Evolutionary conservation across 2,113 vertebrate species (phyloP).

Genomic region (Elgaria multicarinata): DNA sequence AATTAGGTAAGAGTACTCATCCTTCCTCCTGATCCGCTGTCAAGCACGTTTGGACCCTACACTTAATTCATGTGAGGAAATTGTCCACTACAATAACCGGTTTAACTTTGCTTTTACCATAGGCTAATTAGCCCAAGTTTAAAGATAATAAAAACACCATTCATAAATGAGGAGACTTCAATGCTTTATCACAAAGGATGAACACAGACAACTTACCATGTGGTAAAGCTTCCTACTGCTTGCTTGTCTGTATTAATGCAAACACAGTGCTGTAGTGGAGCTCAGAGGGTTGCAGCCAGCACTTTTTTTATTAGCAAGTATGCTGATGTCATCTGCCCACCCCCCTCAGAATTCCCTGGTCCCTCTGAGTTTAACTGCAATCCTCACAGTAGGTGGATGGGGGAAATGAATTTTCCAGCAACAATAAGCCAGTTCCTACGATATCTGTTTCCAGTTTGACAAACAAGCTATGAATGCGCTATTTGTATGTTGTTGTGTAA

Average conservation of each 20-base stretch:
- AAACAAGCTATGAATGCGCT: no score
- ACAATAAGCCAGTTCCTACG: no score
- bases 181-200: constrained; percentile 38
- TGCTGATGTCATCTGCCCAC: no score
- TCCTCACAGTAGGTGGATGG: no score
- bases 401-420: no score
- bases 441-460: no score
- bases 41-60: constrained; percentile 61
- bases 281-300: no score
- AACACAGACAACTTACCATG: constrained; percentile 28
- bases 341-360: no score
- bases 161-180: constrained; percentile 39
- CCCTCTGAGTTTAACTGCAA: no score
- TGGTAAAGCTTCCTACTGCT: not conserved
- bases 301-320: no score
- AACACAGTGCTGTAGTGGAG: not conserved
- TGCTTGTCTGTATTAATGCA: not conserved
- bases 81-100: constrained; percentile 56
- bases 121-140: constrained; percentile 40
- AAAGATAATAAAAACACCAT: constrained; percentile 45
- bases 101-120: constrained; percentile 65
- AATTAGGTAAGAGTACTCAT: constrained; percentile 75
- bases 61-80: constrained; percentile 66
- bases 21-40: constrained; percentile 62
- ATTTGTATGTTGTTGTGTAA: no score